A percentile compares a stretch with the other conserved stretches of the same genome.
Conservation (phyloP, 2,797 vertebrate genomes). For the Margarornis squamiger region DNA sequence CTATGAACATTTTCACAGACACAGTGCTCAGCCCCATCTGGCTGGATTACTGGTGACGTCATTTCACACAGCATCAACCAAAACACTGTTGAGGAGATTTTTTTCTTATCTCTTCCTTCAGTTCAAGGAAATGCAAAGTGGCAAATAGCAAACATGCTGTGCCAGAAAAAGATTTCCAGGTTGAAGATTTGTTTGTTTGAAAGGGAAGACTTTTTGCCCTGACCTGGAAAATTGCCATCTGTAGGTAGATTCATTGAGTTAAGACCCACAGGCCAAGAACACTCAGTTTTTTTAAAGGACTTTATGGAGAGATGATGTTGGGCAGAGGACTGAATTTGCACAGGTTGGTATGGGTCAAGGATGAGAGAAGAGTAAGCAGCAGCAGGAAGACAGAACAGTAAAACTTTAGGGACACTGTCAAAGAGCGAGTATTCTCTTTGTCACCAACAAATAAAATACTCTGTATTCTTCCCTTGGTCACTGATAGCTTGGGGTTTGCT, state of each 20-base stretch:
- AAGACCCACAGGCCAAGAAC: background rate
- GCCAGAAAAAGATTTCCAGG: background rate
- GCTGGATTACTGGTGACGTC: background rate
- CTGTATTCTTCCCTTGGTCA: background rate
- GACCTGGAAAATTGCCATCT: background rate
- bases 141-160: background rate
- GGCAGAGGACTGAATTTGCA: background rate
- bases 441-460: background rate
- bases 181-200: background rate
- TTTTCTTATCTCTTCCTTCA: background rate
- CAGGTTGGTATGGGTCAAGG: background rate
- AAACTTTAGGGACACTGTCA: background rate
- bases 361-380: background rate
- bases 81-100: background rate
- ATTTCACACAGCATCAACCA: background rate
- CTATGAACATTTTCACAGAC: slow-evolving; percentile 25
- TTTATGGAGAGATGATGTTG: background rate
- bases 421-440: background rate
- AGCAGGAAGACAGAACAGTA: background rate
- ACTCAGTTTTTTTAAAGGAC: background rate
- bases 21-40: background rate
- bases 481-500: background rate
- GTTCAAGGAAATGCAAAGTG: background rate
- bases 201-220: background rate
- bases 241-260: background rate